These are phyloP conservation scores for Tokudaia muenninki DNA, from an alignment of 2,797 vertebrate genomes.

Conservation along the genomic window DNA sequence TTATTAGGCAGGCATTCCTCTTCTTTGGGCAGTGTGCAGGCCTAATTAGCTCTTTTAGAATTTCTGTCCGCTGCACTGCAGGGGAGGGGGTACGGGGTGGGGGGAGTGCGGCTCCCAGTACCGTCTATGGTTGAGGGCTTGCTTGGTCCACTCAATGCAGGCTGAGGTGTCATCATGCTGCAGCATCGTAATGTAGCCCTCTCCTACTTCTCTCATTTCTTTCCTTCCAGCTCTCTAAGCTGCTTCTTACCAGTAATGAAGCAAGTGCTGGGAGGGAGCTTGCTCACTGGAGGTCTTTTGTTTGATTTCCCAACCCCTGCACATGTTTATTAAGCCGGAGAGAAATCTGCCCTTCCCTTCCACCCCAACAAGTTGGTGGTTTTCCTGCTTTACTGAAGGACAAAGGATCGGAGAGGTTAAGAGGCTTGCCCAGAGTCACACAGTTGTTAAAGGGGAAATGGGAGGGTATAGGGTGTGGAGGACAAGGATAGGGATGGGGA, in stretches of 20 bases:
- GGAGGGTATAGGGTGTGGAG: not conserved
- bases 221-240: not conserved
- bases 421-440: not conserved
- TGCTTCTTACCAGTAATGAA: not conserved
- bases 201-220: not conserved
- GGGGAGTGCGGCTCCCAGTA: slow-evolving; percentile 10
- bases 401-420: not conserved
- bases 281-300: not conserved
- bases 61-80: slow-evolving; percentile 78
- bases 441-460: not conserved
- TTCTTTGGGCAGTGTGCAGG: slow-evolving; percentile 68
- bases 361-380: not conserved
- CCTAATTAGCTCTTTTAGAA: slow-evolving; percentile 85
- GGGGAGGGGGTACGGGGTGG: not conserved
- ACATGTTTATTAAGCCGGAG: not conserved
- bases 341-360: not conserved
- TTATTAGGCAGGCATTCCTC: slow-evolving; percentile 80
- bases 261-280: not conserved
- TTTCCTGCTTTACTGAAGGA: not conserved
- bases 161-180: not conserved
- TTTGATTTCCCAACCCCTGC: not conserved
- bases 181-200: no score
- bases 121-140: not conserved
- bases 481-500: not conserved
- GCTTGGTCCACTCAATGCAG: rapidly evolving